phyloP scores from a whole-genome alignment of 1,140 invertebrate genomes.

The Drosophila santomea region DNA sequence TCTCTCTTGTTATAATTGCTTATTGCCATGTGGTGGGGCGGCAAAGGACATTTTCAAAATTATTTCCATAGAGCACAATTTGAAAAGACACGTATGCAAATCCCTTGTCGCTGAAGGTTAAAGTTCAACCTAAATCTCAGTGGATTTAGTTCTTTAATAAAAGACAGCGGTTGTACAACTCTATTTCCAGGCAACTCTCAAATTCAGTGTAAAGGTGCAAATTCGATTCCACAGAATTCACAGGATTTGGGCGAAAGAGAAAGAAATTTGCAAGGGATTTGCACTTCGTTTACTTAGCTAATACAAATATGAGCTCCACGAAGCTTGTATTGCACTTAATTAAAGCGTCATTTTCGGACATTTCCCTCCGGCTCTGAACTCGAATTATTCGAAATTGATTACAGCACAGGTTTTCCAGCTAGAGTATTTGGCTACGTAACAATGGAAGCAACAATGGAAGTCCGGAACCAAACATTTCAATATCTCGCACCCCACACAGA shows the following conservation, averaged over 20 bases:
- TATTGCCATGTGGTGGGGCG: conserved; percentile 43
- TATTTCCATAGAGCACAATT: conserved; percentile 4
- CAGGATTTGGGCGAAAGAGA: background rate
- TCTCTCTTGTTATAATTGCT: too few relatives aligned
- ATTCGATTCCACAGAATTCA: background rate
- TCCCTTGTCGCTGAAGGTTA: background rate
- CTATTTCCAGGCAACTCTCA: conserved; percentile 1
- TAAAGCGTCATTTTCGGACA: background rate
- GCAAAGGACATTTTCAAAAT: conserved; percentile 1
- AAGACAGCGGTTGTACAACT: conserved; percentile 2
- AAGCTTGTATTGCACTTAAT: background rate
- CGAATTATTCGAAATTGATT: background rate
- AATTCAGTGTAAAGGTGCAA: background rate
- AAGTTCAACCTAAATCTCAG: conserved; percentile 1
- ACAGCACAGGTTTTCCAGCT: background rate
- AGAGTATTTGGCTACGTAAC: background rate
- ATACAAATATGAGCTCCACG: background rate
- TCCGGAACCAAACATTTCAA: background rate
- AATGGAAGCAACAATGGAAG: background rate
- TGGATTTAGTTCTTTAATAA: conserved; percentile 2
- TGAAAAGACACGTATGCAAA: background rate
- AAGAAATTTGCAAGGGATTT: background rate
- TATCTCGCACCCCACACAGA: background rate
- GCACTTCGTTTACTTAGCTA: background rate
- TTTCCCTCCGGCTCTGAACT: background rate